A percentile compares a stretch with the other conserved stretches of the same genome.
phyloP scores from a whole-genome alignment of 2,888 invertebrate species.

The Agrenia bidenticulata region DNA sequence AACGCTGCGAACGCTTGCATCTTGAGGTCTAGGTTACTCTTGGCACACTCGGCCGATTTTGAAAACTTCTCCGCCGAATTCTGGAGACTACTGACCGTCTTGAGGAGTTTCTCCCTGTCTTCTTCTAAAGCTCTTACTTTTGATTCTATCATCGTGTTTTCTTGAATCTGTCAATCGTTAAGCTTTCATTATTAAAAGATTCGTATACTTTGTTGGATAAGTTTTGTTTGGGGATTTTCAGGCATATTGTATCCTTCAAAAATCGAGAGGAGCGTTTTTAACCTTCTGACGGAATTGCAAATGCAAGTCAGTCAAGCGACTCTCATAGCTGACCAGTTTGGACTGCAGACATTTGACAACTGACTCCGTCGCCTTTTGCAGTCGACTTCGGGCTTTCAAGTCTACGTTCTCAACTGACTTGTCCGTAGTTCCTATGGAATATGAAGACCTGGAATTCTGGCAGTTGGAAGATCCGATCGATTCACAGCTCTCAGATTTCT shows the following conservation, averaged over 20 bases:
- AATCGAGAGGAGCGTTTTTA: too few species aligned
- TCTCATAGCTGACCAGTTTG: constrained; percentile 47
- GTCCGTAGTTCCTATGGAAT: background rate
- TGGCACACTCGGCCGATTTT: constrained; percentile 56
- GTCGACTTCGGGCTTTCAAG: constrained; percentile 30
- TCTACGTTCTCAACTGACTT: constrained; percentile 1
- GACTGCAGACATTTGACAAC: constrained; percentile 48
- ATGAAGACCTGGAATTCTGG: too few species aligned
- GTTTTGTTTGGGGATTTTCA: too few species aligned
- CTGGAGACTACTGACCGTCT: constrained; percentile 55
- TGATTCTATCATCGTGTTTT: constrained; percentile 53
- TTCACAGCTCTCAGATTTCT: background rate
- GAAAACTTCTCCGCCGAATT: constrained; percentile 57
- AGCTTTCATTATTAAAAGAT: too few species aligned
- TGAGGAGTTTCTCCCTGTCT: constrained; percentile 55
- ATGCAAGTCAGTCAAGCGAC: constrained; percentile 47
- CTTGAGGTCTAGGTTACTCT: constrained; percentile 53
- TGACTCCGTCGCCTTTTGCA: constrained; percentile 50
- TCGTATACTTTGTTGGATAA: too few species aligned
- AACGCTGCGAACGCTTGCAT: constrained; percentile 36
- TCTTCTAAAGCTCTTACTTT: constrained; percentile 57
- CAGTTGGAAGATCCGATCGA: background rate
- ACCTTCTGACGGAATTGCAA: constrained; percentile 49
- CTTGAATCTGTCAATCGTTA: constrained; percentile 56
- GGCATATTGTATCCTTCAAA: background rate